Evolutionary conservation across 2,888 invertebrate species (phyloP).

Genomic region (Pachydiplax longipennis): DNA sequence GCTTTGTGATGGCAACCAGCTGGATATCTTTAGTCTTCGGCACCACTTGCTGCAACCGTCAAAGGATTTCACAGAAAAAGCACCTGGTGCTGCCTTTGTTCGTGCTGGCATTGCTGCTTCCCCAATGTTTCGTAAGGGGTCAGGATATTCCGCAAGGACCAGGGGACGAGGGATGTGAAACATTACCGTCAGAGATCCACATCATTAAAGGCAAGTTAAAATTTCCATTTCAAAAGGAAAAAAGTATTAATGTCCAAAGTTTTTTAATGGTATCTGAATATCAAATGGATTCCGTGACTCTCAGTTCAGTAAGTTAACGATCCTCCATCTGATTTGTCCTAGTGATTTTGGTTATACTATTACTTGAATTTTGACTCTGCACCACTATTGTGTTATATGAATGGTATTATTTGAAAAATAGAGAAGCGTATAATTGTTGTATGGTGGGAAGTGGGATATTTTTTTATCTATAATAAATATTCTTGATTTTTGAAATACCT

Average conservation of each 20-base stretch:
- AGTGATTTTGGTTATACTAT: too few relatives aligned
- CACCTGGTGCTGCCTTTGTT: neutral
- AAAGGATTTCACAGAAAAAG: neutral
- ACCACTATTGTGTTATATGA: too few relatives aligned
- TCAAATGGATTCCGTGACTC: too few relatives aligned
- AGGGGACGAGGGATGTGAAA: slow-evolving; percentile 82
- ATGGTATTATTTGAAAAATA: too few relatives aligned
- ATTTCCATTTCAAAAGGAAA: neutral
- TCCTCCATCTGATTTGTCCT: too few relatives aligned
- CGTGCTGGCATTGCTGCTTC: neutral
- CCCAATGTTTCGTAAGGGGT: neutral
- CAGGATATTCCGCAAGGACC: neutral
- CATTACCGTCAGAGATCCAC: slow-evolving; percentile 84
- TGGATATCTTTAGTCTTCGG: neutral
- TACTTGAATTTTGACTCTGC: too few relatives aligned
- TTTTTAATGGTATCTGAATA: neutral
- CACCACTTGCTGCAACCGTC: neutral
- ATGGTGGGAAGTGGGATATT: too few relatives aligned
- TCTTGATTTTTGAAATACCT: too few relatives aligned
- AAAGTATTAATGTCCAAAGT: neutral
- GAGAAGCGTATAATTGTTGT: too few relatives aligned
- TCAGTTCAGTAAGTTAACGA: too few relatives aligned
- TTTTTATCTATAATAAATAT: too few relatives aligned
- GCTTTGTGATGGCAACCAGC: neutral
- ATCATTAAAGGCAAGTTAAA: slow-evolving; percentile 77